Percentiles rank a stretch among this genome's conserved stretches.
Conservation (phyloP, 1,140 invertebrate species). For the Heliconius nattereri region DNA sequence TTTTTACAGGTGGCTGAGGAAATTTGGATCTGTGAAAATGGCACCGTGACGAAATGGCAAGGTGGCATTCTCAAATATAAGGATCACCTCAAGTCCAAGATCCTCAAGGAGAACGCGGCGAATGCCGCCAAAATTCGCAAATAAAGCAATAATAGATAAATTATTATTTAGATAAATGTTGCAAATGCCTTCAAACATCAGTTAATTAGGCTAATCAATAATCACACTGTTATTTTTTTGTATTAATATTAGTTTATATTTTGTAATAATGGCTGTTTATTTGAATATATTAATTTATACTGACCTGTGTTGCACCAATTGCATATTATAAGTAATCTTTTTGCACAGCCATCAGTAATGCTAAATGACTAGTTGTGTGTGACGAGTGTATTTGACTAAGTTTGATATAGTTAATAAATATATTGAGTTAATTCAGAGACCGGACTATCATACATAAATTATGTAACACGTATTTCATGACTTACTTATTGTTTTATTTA, state of each 20-base stretch:
- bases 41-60: slow-evolving; percentile 97
- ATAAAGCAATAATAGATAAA: slow-evolving; percentile 48
- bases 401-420: background rate
- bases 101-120: slow-evolving; percentile 85
- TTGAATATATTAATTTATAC: background rate
- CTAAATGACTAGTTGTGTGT: background rate
- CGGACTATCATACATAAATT: background rate
- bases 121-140: slow-evolving; percentile 75
- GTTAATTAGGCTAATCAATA: slow-evolving; percentile 8
- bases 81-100: slow-evolving; percentile 93
- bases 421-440: background rate
- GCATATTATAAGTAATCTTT: background rate
- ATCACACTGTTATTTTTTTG: background rate
- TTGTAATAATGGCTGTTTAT: background rate
- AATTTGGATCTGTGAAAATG: slow-evolving; percentile 99
- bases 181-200: slow-evolving; percentile 23
- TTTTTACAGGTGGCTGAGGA: slow-evolving; percentile 95
- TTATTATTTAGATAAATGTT: slow-evolving; percentile 29
- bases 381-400: background rate
- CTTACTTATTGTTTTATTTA: too few species aligned
- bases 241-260: slow-evolving; percentile 8
- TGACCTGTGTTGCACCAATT: background rate
- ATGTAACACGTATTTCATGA: too few species aligned
- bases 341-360: background rate
- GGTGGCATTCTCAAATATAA: slow-evolving; percentile 98